Conservation (phyloP, 2,797 vertebrate genomes). For the Otolemur crassicaudatus region DNA sequence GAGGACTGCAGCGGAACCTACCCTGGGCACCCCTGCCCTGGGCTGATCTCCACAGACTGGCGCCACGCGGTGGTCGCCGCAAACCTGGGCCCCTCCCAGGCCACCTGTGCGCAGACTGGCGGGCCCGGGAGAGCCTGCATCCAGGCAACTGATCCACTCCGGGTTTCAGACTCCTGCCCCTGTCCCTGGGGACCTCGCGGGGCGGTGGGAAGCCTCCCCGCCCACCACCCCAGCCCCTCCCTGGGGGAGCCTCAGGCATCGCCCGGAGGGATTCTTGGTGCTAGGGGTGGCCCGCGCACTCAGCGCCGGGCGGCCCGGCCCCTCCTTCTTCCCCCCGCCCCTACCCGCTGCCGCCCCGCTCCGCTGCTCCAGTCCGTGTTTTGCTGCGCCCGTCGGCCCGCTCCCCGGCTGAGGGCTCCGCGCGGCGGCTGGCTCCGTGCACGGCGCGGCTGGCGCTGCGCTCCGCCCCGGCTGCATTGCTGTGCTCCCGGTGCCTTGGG, state of each 20-base stretch:
- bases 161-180: slow-evolving; percentile 63
- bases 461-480: slow-evolving; percentile 86
- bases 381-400: slow-evolving; percentile 82
- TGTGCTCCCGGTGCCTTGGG: slow-evolving; percentile 79
- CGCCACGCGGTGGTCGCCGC: slow-evolving; percentile 65
- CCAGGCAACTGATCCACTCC: slow-evolving; percentile 69
- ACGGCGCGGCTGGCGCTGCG: slow-evolving; percentile 78
- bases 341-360: slow-evolving; percentile 80
- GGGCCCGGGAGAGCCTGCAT: slow-evolving; percentile 57
- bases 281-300: slow-evolving; percentile 34
- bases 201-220: slow-evolving; percentile 69
- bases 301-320: background rate
- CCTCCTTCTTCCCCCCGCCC: slow-evolving; percentile 68
- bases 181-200: slow-evolving; percentile 51
- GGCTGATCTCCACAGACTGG: slow-evolving; percentile 53
- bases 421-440: slow-evolving; percentile 74
- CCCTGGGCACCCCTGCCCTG: slow-evolving; percentile 4
- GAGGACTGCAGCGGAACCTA: slow-evolving; percentile 52
- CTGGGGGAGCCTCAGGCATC: slow-evolving; percentile 59
- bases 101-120: slow-evolving; percentile 74
- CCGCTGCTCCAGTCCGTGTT: slow-evolving; percentile 84
- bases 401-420: slow-evolving; percentile 77
- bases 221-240: slow-evolving; percentile 64
- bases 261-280: slow-evolving; percentile 63
- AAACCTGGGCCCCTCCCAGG: slow-evolving; percentile 71